These are phyloP conservation scores for Bergia puertoricense DNA, from an alignment of 92 coral and sea anemone species.

Conservation along the genomic window DNA sequence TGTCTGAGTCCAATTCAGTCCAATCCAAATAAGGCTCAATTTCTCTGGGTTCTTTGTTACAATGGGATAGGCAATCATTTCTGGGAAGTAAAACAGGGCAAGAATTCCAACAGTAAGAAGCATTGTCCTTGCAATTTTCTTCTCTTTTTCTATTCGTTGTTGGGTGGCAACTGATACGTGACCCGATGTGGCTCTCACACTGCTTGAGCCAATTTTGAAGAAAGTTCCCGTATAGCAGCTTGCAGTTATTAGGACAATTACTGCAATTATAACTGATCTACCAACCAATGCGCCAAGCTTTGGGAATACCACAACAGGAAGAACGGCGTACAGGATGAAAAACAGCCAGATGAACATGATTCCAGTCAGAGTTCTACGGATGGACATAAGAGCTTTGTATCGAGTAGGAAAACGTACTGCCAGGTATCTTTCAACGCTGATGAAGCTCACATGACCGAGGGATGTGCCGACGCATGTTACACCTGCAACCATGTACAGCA, in stretches of 20 bases:
- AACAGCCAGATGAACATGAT: no score
- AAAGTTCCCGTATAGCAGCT: constrained; percentile 9
- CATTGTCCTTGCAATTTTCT: constrained; percentile 1
- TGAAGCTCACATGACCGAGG: no score
- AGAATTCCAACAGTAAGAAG: not conserved
- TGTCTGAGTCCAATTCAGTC: constrained; percentile 20
- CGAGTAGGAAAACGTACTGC: no score
- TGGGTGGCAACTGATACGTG: not conserved
- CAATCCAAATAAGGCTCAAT: not conserved
- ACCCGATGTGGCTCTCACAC: not conserved
- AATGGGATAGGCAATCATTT: not conserved
- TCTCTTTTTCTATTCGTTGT: constrained; percentile 21
- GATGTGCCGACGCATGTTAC: no score
- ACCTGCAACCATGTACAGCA: no score
- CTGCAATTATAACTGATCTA: not conserved
- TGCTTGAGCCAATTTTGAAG: constrained; percentile 5
- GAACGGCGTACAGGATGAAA: no score
- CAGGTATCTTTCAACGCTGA: no score
- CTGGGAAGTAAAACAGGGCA: constrained; percentile 27
- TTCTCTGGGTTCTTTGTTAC: constrained; percentile 9
- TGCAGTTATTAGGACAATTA: not conserved
- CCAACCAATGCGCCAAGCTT: no score
- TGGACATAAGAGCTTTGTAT: no score
- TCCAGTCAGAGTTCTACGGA: no score
- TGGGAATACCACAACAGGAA: no score